A percentile compares a stretch with the other conserved stretches of the same genome.
These are phyloP conservation scores for Alexandromys oeconomus DNA, from an alignment of 2,797 vertebrate species.

Conservation along the genomic window DNA sequence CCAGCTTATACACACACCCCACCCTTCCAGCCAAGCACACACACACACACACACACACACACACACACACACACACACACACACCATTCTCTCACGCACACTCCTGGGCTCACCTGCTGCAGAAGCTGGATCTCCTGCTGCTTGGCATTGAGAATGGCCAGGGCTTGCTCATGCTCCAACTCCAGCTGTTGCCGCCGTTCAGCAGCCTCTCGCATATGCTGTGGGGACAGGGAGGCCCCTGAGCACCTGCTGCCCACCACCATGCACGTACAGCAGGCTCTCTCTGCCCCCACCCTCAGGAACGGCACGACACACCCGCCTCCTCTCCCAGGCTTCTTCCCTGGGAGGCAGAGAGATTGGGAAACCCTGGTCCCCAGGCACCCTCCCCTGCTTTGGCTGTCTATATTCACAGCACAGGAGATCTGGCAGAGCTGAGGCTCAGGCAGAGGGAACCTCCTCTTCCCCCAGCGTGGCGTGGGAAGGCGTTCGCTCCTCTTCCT, in stretches of 20 bases:
- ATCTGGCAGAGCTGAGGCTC: background rate
- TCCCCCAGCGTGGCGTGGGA: background rate
- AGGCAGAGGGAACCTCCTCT: background rate
- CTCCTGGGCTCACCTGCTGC: slow-evolving; percentile 93
- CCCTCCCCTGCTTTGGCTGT: background rate
- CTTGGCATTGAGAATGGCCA: slow-evolving; percentile 98
- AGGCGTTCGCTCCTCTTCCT: background rate
- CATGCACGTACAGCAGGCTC: background rate
- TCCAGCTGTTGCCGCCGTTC: slow-evolving; percentile 99
- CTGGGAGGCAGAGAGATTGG: background rate
- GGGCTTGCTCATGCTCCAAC: slow-evolving; percentile 99
- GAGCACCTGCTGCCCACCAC: background rate
- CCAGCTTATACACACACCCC: slow-evolving; percentile 77
- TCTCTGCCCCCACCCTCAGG: background rate
- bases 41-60: too few relatives aligned
- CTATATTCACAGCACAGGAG: background rate
- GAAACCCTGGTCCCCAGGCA: background rate
- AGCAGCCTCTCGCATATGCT: slow-evolving; percentile 99
- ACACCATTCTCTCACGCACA: fast-evolving
- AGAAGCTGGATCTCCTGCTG: slow-evolving; percentile 99
- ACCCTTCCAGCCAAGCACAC: background rate
- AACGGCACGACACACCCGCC: background rate
- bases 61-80: background rate
- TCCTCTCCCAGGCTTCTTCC: background rate
- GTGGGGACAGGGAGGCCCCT: slow-evolving; percentile 64